phyloP scores from a whole-genome alignment of 2,888 invertebrate species.

The Cephus runcator region DNA sequence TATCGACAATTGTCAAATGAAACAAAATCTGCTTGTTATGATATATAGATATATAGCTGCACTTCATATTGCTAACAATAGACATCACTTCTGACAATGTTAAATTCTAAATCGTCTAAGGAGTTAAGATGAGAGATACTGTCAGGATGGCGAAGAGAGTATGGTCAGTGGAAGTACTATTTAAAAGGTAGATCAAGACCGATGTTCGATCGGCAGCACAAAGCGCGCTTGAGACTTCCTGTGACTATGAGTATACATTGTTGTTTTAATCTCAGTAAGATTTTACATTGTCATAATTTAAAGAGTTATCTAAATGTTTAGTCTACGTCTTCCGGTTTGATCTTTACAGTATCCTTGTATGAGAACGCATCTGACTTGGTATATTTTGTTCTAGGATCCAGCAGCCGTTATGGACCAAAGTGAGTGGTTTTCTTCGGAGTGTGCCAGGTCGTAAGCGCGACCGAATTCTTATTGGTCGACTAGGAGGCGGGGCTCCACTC shows the following conservation, averaged over 20 bases:
- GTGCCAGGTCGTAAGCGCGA: conserved; percentile 15
- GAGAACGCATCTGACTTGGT: background rate
- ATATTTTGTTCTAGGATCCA: background rate
- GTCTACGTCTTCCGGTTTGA: background rate
- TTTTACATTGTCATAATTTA: background rate
- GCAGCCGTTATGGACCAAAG: background rate
- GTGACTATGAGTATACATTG: background rate
- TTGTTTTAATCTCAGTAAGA: background rate
- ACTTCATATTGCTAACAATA: background rate
- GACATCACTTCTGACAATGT: conserved; percentile 10
- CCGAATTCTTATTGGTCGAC: conserved; percentile 30
- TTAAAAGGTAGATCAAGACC: conserved; percentile 22
- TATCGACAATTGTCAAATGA: background rate
- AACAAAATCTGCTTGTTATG: background rate
- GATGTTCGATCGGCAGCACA: background rate
- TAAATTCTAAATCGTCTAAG: conserved; percentile 30
- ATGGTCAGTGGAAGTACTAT: conserved; percentile 16
- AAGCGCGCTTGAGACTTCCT: background rate
- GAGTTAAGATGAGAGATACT: conserved; percentile 31
- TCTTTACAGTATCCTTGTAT: background rate
- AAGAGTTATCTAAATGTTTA: background rate
- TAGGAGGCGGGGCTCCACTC: conserved; percentile 13
- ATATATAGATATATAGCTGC: background rate
- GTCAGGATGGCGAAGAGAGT: conserved; percentile 19
- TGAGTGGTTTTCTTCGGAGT: background rate